Conservation (phyloP, 2,797 vertebrate species). For the Denticeps clupeoides region DNA sequence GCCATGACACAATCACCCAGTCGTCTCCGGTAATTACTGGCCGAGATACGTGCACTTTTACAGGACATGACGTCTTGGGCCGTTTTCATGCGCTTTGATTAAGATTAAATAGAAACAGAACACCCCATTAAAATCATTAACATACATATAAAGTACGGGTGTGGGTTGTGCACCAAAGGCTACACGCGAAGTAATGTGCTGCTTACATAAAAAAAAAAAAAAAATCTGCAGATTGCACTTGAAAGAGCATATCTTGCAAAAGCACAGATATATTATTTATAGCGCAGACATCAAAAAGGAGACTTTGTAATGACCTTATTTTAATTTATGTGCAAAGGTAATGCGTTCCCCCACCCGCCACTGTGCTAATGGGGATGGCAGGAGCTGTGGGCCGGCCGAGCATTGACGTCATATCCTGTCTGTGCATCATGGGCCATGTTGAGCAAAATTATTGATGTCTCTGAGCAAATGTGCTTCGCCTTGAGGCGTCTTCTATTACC, state of each 20-base stretch:
- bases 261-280: slow-evolving; percentile 61
- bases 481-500: no score
- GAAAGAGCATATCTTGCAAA: slow-evolving; percentile 61
- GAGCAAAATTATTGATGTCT: no score
- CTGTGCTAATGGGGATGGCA: no score
- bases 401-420: no score
- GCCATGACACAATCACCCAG: neutral
- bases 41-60: neutral
- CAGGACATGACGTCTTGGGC: neutral
- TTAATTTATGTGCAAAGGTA: slow-evolving; percentile 58
- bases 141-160: slow-evolving; percentile 47
- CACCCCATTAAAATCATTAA: slow-evolving; percentile 60
- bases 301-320: slow-evolving; percentile 52
- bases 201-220: slow-evolving; percentile 37
- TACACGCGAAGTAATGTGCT: slow-evolving; percentile 46
- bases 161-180: slow-evolving; percentile 32
- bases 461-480: no score
- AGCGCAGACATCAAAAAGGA: slow-evolving; percentile 57
- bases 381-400: no score
- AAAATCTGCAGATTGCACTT: slow-evolving; percentile 50
- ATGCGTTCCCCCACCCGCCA: slow-evolving; percentile 34
- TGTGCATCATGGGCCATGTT: no score
- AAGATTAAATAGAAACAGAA: slow-evolving; percentile 60
- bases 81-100: slow-evolving; percentile 40
- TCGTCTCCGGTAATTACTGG: slow-evolving; percentile 1